Evolutionary conservation across 2,888 invertebrate genomes (phyloP), one percentile per base, ranked within the genome.

Genomic region (Lepidonotus clava): DNA sequence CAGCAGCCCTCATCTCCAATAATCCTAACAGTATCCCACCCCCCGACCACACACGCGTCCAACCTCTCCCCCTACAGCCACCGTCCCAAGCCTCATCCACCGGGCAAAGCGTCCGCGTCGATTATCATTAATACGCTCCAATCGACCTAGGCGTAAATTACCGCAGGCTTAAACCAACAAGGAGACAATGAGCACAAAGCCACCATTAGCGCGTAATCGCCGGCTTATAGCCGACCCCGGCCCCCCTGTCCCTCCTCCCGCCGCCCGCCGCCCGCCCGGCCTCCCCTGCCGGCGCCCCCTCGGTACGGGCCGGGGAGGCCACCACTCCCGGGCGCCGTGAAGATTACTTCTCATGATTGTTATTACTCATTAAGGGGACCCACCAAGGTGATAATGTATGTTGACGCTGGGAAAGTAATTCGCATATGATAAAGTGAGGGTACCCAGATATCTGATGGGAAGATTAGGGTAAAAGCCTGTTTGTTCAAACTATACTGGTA

Each of bases 111-210:
- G n/a, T 38, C 71, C 11, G 34, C 32, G 80, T 41, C 46, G 14
- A 80, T 80, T 80, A 80, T 80, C 51, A 46, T 51, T 28, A n/a
- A 41, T 46, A 28, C 80, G 32, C 24, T 32, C 46, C 28, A 18
- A 41, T 46, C 80, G 80, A 80, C 46, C 80, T 18, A 28, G 80
- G 46, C 41, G 51, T 46, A 51, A 80, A 80, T 80, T 80, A 80
- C 80, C 21, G 34, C 46, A 41, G 18, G 46, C 80, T 80, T 80
- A 80, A 51, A 80, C 80, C 80, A 80, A 51, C 80, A 80, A 18
- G n/a, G 5, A 46, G 24, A 80, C 80, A 80, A 80, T 80, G 28
- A 80, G 28, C 41, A 32, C 80, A 46, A 41, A 28, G 41, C 51
- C 18, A 24, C n/a, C 46, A 46, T 80, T 51, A 80, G 80, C 32